These are phyloP conservation scores for Nyctibius grandis DNA, from an alignment of 2,797 vertebrate genomes.

Conservation along the genomic window DNA sequence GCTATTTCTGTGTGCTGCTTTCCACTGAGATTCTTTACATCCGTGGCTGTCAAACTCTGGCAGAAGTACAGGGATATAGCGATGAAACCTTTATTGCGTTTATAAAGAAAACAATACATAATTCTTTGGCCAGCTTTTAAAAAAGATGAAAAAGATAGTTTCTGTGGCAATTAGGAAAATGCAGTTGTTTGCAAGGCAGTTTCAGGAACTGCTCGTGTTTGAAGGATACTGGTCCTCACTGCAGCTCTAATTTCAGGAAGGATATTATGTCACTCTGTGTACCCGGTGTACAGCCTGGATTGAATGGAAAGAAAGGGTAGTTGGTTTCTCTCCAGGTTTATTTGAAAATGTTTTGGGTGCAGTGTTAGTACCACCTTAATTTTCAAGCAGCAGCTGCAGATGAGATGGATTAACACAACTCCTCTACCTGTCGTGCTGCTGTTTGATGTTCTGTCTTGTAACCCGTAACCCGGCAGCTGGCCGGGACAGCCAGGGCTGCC, in stretches of 20 bases:
- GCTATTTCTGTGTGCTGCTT: constrained; percentile 3
- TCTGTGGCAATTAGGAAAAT: constrained; percentile 70
- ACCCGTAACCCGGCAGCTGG: neutral
- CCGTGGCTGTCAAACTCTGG: constrained; percentile 27
- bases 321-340: constrained; percentile 48
- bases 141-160: constrained; percentile 66
- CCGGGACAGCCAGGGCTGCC: neutral
- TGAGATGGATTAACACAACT: neutral
- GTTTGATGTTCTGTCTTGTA: neutral
- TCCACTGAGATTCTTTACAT: neutral
- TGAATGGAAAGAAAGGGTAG: constrained; percentile 69
- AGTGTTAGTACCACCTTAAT: neutral
- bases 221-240: constrained; percentile 70
- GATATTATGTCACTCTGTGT: constrained; percentile 78
- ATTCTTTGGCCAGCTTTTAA: constrained; percentile 28
- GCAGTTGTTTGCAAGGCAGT: constrained; percentile 63
- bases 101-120: constrained; percentile 69
- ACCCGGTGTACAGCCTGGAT: constrained; percentile 60
- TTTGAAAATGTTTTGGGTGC: constrained; percentile 53
- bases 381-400: neutral
- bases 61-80: constrained; percentile 36
- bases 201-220: constrained; percentile 70
- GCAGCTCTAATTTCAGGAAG: constrained; percentile 75
- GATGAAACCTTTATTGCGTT: constrained; percentile 45
- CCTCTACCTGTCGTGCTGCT: neutral